Evolutionary conservation across 2,888 invertebrate genomes (phyloP).

Genomic region (Meteorus colon): DNA sequence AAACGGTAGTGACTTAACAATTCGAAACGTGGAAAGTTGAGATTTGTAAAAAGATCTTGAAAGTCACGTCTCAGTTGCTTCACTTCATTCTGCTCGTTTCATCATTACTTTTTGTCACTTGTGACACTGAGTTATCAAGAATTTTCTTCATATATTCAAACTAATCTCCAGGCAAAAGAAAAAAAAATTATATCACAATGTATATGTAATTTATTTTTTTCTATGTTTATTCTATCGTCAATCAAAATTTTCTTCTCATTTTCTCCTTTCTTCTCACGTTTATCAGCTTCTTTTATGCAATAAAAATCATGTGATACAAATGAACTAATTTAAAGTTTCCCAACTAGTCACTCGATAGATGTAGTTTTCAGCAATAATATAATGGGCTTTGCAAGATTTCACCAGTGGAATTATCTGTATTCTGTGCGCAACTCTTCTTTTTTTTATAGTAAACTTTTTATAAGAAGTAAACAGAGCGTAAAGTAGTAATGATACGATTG

Average conservation of each 20-base stretch:
- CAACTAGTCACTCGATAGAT: neutral
- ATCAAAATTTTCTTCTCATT: neutral
- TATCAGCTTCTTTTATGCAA: neutral
- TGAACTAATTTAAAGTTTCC: conserved; percentile 9
- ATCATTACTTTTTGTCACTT: neutral
- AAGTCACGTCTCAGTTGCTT: neutral
- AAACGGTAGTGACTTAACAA: neutral
- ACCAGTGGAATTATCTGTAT: neutral
- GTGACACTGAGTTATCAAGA: neutral
- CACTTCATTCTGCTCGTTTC: neutral
- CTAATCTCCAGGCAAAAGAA: neutral
- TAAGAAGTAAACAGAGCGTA: neutral
- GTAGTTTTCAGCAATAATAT: neutral
- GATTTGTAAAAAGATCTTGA: neutral
- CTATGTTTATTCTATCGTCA: neutral
- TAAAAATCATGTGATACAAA: neutral
- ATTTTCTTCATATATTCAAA: neutral
- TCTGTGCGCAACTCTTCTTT: neutral
- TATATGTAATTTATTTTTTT: neutral
- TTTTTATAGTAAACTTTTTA: neutral
- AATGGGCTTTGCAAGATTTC: neutral
- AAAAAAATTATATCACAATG: neutral
- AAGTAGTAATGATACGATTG: neutral
- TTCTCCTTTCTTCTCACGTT: neutral
- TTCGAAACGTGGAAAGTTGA: neutral